These are phyloP conservation scores for Amphimallon solstitiale DNA, from an alignment of 2,888 invertebrate species.

Conservation along the genomic window DNA sequence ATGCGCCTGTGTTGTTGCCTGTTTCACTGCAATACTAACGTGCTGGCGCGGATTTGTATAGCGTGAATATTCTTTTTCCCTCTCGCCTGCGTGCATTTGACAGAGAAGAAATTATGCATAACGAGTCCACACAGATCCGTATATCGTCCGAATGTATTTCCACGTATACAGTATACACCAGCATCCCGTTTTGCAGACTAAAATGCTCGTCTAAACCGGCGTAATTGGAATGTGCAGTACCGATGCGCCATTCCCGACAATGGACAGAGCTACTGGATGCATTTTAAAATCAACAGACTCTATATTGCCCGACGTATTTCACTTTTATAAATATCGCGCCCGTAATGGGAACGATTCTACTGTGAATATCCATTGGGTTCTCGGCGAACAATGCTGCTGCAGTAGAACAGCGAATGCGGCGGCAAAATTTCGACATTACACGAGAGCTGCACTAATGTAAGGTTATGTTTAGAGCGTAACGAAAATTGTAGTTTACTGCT, in stretches of 20 bases:
- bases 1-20: constrained; percentile 53
- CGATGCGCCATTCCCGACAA: constrained; percentile 52
- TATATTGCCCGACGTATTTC: constrained; percentile 50
- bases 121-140: neutral
- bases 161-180: constrained; percentile 13
- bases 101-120: constrained; percentile 8
- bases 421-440: constrained; percentile 12
- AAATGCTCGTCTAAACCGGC: constrained; percentile 55
- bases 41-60: constrained; percentile 1
- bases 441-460: constrained; percentile 11
- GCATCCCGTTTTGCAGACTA: constrained; percentile 52
- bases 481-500: constrained; percentile 27
- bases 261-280: constrained; percentile 52
- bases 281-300: constrained; percentile 53
- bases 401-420: constrained; percentile 3
- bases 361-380: constrained; percentile 27
- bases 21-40: constrained; percentile 46
- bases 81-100: neutral
- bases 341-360: constrained; percentile 29
- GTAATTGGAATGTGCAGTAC: constrained; percentile 58
- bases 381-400: neutral
- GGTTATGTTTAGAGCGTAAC: constrained; percentile 26
- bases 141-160: constrained; percentile 10
- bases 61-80: neutral
- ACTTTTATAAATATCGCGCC: constrained; percentile 36